Evolutionary conservation across 2,113 vertebrate species (phyloP), one percentile per base, ranked within the genome.

Genomic region (Pitta sordida): DNA sequence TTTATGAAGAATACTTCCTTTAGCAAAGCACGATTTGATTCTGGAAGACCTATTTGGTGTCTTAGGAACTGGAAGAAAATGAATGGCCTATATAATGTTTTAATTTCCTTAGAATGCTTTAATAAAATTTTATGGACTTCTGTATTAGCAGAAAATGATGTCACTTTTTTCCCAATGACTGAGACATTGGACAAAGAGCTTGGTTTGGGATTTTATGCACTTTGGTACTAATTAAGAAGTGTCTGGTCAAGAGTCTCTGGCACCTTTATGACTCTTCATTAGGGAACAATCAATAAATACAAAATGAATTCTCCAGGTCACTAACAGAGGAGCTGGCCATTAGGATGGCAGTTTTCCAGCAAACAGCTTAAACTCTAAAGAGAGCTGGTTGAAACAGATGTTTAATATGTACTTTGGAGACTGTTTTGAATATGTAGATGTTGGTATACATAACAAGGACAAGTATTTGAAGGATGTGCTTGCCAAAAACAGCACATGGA

Each of bases 191-290:
- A 94, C 84, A 92, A 87, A 71, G 74, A 80, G 49, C 55, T 92
- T 0, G 1, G 2, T 85, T 82, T 94, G 55, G 63, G 51, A 69
- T 91, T 96, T 94, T 94, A 92, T 88, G 51, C 9, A 20, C 84
- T 94, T 95, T 80, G 64, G n/a, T 92, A 48, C 71, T 94, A 96
- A 96, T 95, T 94, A 95, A 94, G 75, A 83, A 86, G 87, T 94
- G 84, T 94, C 94, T 95, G 90, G 89, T 94, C 96, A 96, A 79
- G 90, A 92, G 59, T 92, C 71, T 94, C 71, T 77, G 76, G 67
- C 79, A 95, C 91, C 87, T 96, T 94, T 95, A 96, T 94, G 91
- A 83, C 58, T 90, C 82, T 96, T 95, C 93, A 92, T 96, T 94
- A 96, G 91, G 84, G 90, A 90, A 59, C 71, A 86, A 91, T 95